A percentile compares a stretch with the other conserved stretches of the same genome.
These are phyloP conservation scores for Cavia porcellus DNA, from an alignment of 2,113 vertebrate genomes.

Conservation along the genomic window DNA sequence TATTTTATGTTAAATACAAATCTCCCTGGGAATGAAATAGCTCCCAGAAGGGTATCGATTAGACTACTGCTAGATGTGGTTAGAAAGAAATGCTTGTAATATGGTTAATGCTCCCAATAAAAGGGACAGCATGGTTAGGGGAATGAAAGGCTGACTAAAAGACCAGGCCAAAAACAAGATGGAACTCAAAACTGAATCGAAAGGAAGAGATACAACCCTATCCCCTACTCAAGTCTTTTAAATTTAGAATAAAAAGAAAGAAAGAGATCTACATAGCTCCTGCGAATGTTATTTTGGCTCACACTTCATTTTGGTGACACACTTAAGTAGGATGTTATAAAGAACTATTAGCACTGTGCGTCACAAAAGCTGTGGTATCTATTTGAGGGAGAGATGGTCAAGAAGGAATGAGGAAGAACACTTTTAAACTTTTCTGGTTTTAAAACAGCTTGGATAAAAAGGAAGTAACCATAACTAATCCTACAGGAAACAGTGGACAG, in stretches of 20 bases:
- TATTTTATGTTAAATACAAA: neutral
- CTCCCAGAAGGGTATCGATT: slow-evolving; percentile 60
- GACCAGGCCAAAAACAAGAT: neutral
- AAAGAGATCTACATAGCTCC: fast-evolving
- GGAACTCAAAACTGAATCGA: neutral
- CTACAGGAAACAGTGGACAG: neutral
- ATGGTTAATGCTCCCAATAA: neutral
- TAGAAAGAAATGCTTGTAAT: neutral
- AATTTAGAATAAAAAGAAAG: neutral
- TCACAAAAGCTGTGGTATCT: neutral
- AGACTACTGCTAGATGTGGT: neutral
- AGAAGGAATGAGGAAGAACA: neutral
- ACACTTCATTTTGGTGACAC: neutral
- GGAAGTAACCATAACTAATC: neutral
- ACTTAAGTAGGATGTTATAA: neutral
- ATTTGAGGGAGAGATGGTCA: neutral
- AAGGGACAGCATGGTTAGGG: neutral
- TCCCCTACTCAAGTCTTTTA: neutral
- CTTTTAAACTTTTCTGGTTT: neutral
- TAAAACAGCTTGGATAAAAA: neutral
- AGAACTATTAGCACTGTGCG: neutral
- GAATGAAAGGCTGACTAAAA: neutral
- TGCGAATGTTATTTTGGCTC: neutral
- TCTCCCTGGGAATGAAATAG: slow-evolving; percentile 46
- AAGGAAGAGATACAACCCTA: neutral